Base-by-base conservation (phyloP, 2,888 invertebrate species). In the Sussaba pulchella region DNA sequence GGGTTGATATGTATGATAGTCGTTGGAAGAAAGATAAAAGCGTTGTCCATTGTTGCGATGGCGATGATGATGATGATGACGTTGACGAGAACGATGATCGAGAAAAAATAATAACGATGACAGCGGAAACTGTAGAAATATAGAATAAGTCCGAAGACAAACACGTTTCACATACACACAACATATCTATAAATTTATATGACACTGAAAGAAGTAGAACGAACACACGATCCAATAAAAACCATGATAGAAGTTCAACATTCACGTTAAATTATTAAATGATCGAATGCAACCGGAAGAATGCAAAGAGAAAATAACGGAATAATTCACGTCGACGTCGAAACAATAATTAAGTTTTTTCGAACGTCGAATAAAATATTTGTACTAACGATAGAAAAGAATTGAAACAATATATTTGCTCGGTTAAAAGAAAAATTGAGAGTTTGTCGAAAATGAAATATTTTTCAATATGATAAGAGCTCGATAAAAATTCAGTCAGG, bases 101-200 rank as follows among this genome's bases (percentile, higher is more conserved):
- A 36, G 39, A 61, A 14, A 52, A 19, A 50, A 64, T 63, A 14
- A 67, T 39, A 43, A 12, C 69, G 19, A 79, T 69, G 63, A 26
- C 19, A 9, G 31, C 24, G 59, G 47, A 45, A 31, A 43, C 19
- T 43, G 61, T 54, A 61, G 39, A 63, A 9, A 12, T 69, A 12
- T 4, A 78, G 54, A 47, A 19, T 43, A 21, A 52, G 47, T 26
- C 26, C 5, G 59, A 14, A 14, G 10, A 31, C 47, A 19, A 31
- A 41, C 9, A 63, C 12, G 43, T 79, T 70, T 74, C 14, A 39
- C 57, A 70, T 45, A 52, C 67, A 67, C 59, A 57, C 50, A 71
- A 31, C 31, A 31, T 31, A 31, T 31, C 6, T 24, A 45, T 61
- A 61, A 59, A 36, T 41, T 31, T 52, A 39, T 54, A 47, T 45